Conservation (phyloP, 1,140 invertebrate genomes). For the honey bee (Apis mellifera) region DNA sequence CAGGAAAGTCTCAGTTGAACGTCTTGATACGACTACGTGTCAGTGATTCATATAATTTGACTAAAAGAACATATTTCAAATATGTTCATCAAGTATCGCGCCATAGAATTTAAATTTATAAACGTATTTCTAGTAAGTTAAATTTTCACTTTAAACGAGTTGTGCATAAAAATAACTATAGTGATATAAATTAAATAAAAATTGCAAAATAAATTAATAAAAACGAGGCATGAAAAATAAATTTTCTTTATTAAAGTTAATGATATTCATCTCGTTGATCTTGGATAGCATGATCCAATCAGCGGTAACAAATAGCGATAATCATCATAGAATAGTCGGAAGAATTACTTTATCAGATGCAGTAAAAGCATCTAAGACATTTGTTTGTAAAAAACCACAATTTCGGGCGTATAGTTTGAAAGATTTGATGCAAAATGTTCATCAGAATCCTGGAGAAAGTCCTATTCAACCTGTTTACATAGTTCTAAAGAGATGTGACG, state of each 20-base stretch:
- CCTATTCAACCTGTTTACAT: constrained; percentile 63
- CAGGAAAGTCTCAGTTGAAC: constrained; percentile 68
- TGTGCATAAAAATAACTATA: background rate
- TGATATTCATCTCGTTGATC: constrained; percentile 48
- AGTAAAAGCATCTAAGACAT: constrained; percentile 37
- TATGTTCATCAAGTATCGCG: background rate
- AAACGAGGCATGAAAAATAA: constrained; percentile 42
- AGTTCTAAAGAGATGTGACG: constrained; percentile 67
- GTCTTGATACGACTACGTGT: constrained; percentile 44
- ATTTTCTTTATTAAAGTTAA: constrained; percentile 30
- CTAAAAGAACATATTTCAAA: background rate
- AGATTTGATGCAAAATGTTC: constrained; percentile 60
- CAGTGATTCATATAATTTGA: constrained; percentile 5
- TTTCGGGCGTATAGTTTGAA: constrained; percentile 64
- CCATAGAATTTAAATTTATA: background rate
- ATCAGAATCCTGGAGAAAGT: constrained; percentile 44
- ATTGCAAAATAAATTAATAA: background rate
- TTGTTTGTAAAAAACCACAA: constrained; percentile 64
- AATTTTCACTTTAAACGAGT: too few relatives aligned
- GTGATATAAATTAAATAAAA: background rate
- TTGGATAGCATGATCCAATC: constrained; percentile 29
- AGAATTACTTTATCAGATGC: constrained; percentile 50
- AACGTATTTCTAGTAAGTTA: background rate
- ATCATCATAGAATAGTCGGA: background rate
- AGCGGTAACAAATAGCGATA: constrained; percentile 6